Evolutionary conservation across 1,140 invertebrate species (phyloP), one percentile per base, ranked within the genome.

Genomic region (Hestina assimilis): DNA sequence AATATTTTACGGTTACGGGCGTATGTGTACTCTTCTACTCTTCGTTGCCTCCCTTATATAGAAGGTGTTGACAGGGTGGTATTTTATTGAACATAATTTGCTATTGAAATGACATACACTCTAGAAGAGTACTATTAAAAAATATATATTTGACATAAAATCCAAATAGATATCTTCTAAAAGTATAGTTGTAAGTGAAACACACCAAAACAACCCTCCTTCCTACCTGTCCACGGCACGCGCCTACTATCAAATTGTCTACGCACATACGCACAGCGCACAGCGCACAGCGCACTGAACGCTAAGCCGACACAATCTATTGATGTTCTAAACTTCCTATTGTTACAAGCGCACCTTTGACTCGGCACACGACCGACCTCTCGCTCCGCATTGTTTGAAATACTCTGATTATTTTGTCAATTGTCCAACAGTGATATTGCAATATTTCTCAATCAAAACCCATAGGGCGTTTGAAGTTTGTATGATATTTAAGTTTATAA

Each of bases 131-230:
- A n/a, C n/a, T n/a, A n/a, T n/a, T n/a, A n/a, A n/a, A n/a, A n/a
- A n/a, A n/a, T n/a, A n/a, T n/a, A n/a, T n/a, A n/a, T n/a, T n/a
- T n/a, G n/a, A n/a, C n/a, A n/a, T n/a, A n/a, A n/a, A n/a, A n/a
- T n/a, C n/a, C n/a, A n/a, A 4, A 29, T 31, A 0, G 1, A 12
- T 31, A 11, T 14, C 1, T 11, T n/a, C n/a, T 4, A 11, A 15
- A 35, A 17, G n/a, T n/a, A n/a, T n/a, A 8, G 7, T 1, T 4
- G 1, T 35, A 35, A 35, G 31, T 15, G 31, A 14, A 35, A n/a
- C 12, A 15, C 1, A 35, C 31, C 31, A n/a, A n/a, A 7, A 14
- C 31, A n/a, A n/a, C 93, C 93, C 93, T 93, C 93, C 12, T 43
- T 40, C 57, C 66, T 8, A 68, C 66, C 62, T 68, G 66, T 58